Evolutionary conservation across 2,113 vertebrate genomes (phyloP).

Genomic region (Triplophysa dalaica): DNA sequence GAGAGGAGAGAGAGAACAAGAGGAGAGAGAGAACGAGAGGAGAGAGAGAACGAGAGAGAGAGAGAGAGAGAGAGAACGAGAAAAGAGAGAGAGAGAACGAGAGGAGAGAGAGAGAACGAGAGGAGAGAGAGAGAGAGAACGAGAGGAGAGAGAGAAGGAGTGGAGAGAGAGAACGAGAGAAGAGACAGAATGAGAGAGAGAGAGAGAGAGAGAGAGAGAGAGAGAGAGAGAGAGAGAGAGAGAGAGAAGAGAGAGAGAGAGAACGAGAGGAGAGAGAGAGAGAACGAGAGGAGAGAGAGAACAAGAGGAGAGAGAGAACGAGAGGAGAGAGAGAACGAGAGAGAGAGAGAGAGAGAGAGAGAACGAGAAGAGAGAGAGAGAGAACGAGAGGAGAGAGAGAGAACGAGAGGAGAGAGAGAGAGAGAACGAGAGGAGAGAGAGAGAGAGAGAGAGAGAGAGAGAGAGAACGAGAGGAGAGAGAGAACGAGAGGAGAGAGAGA

Average conservation of each 20-base stretch:
- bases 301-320: not conserved
- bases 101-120: not conserved
- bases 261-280: not conserved
- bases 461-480: not conserved
- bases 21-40: not conserved
- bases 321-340: not conserved
- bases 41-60: not conserved
- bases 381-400: not conserved
- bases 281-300: too few relatives aligned
- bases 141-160: not conserved
- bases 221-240: not conserved
- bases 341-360: not conserved
- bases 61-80: too few relatives aligned
- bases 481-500: not conserved
- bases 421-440: not conserved
- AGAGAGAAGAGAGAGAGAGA: not conserved
- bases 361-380: not conserved
- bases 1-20: not conserved
- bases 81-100: slow-evolving; percentile 8
- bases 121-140: not conserved
- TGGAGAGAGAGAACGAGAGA: not conserved
- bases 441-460: not conserved
- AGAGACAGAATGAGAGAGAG: not conserved
- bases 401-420: not conserved
- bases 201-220: not conserved